A percentile compares a stretch with the other conserved stretches of the same genome.
Conservation (phyloP, 2,113 vertebrate genomes). For the Nothocercus nigrocapillus region DNA sequence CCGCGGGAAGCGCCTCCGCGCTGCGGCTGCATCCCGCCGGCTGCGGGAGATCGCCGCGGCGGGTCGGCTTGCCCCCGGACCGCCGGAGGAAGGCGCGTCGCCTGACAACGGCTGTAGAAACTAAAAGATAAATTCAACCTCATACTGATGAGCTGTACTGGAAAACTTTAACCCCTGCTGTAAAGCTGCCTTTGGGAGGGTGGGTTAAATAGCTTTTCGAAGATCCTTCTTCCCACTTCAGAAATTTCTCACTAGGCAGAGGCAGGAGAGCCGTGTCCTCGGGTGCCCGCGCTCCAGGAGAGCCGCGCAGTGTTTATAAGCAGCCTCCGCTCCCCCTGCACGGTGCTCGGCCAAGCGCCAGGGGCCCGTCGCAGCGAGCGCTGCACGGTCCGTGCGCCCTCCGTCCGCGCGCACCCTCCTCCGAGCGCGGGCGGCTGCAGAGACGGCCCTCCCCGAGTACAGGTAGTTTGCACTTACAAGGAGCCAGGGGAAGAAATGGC, state of each 20-base stretch:
- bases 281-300: neutral
- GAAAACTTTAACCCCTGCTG: neutral
- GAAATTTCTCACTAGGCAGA: neutral
- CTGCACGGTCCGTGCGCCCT: too few relatives aligned
- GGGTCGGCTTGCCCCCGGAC: neutral
- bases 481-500: neutral
- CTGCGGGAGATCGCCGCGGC: neutral
- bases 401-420: neutral
- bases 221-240: neutral
- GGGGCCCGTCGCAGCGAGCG: accelerated
- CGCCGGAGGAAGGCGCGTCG: neutral
- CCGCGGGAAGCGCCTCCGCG: too few relatives aligned
- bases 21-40: neutral
- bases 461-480: neutral
- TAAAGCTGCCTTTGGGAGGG: neutral
- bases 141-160: neutral
- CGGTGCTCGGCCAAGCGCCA: too few relatives aligned
- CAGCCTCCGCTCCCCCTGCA: neutral
- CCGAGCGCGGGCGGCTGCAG: neutral
- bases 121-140: neutral
- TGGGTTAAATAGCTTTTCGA: neutral
- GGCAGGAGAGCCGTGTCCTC: neutral
- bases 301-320: neutral
- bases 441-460: neutral
- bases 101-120: neutral